These are phyloP conservation scores for Athalia rosae DNA, from an alignment of 2,888 invertebrate genomes.

Conservation along the genomic window DNA sequence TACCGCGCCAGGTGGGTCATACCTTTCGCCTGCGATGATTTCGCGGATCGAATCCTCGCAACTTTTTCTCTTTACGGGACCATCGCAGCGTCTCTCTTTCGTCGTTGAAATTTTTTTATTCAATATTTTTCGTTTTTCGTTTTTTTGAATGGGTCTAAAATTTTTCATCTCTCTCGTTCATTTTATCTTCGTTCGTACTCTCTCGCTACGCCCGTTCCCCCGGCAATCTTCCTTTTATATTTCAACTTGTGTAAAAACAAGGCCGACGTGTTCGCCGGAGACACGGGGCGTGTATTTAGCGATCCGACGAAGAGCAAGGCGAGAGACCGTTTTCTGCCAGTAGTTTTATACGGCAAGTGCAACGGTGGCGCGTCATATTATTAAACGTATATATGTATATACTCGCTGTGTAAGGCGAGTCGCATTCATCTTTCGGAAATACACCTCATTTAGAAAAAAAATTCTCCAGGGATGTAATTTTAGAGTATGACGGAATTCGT, in stretches of 20 bases:
- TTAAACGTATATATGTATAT: too few species aligned
- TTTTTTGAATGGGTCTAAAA: not conserved
- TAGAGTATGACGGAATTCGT: slow-evolving; percentile 52
- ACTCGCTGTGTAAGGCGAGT: not conserved
- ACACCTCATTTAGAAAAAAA: slow-evolving; percentile 58
- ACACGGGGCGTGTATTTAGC: slow-evolving; percentile 41
- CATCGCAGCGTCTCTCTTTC: not conserved
- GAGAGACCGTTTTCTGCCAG: slow-evolving; percentile 9
- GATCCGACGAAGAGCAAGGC: slow-evolving; percentile 13
- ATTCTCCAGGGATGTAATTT: slow-evolving; percentile 56
- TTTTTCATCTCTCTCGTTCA: not conserved
- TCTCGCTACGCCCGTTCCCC: slow-evolving; percentile 30
- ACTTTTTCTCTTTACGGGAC: not conserved
- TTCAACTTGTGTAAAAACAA: slow-evolving; percentile 18
- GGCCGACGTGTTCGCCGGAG: slow-evolving; percentile 19
- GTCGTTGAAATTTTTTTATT: not conserved
- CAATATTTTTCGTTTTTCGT: slow-evolving; percentile 9
- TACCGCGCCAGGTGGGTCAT: slow-evolving; percentile 31
- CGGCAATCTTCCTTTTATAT: slow-evolving; percentile 34
- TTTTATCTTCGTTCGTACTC: not conserved
- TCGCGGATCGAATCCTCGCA: slow-evolving; percentile 27
- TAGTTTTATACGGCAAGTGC: slow-evolving; percentile 35
- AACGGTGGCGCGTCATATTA: too few species aligned
- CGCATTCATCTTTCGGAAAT: slow-evolving; percentile 69
- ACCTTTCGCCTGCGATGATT: slow-evolving; percentile 37